Evolutionary conservation across 2,888 invertebrate genomes (phyloP), one percentile per base, ranked within the genome.

Genomic region (Drosophila borealis): DNA sequence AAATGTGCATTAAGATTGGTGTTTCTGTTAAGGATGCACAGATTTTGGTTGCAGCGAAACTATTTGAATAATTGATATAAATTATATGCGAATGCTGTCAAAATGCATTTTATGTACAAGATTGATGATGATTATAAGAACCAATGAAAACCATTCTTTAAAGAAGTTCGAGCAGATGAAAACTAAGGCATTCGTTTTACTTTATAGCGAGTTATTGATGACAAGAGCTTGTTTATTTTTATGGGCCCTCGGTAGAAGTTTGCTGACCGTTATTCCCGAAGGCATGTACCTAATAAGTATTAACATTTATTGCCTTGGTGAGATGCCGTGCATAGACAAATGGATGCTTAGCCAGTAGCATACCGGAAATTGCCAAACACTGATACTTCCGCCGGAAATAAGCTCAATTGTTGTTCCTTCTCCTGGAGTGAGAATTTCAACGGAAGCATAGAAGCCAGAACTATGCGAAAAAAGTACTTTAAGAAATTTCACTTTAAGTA

Each of bases 361-460:
- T 56, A 63, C 89, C 86, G 86, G 86, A 86, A 89, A 86, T 86
- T 90, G 81, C 84, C 81, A 71, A 89, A 86, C 74, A 73, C 86
- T 87, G 89, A 86, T 81, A 76, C 90, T 75, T 86, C 86, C 86
- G 76, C 77, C 89, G 86, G 90, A 86, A 87, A 89, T 90, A 74
- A 72, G 84, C 84, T 87, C 68, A 87, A 87, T 88, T 81, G 76
- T 77, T 73, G 79, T 74, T 87, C 56, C 51, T 25, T 21, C 11
- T 19, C 13, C 10, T 25, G 44, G 53, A 41, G 65, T 56, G 72
- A 53, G 78, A 53, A 37, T 39, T 39, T 41, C 33, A 34, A 19
- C 50, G 51, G 21, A 17, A 48, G 13, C 25, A n/a, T 29, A 3
- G 3, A 2, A 48, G 6, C n/a, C 37, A 64, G 41, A 42, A 44